Base-by-base conservation (phyloP, 2,888 invertebrate genomes). In the Caenorhabditis sp. region DNA sequence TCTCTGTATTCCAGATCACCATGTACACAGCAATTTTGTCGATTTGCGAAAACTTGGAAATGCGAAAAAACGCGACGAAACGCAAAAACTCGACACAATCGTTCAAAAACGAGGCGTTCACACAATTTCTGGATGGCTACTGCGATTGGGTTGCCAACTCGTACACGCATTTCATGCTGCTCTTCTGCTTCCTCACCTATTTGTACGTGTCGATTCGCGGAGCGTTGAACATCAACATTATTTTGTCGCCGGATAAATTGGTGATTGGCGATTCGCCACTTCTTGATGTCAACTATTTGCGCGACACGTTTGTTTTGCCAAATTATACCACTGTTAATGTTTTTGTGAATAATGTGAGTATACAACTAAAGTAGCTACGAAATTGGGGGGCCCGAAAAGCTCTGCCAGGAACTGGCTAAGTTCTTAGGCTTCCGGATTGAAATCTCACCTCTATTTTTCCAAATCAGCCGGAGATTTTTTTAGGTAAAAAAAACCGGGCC, bases 1-100 rank as follows among this genome's bases (percentile, higher is more conserved):
- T n/a, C n/a, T n/a, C n/a, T n/a, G n/a, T n/a, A n/a, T n/a, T n/a
- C 92, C 70, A 82, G 71, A 78, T 82, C 54, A 79, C 82, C 55
- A 77, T 82, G 76, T 82, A 78, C 70, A 66, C 73, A 23, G 79
- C 79, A 0, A 75, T 79, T 17, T 69, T 82, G 0, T 82, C 82
- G 14, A 70, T 82, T 10, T 69, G 75, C 17, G 82, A 76, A 23
- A 70, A 77, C 36, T 51, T 65, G 26, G 80, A 81, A 17, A 76
- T 76, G 78, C 61, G 70, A 53, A 68, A 63, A 59, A 68, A 68
- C 55, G 68, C 73, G 10, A 73, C 73, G 17, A 73, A 79, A 51
- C 54, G 69, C 17, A 76, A 78, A 36, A 57, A 67, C 19, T 43
- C 36, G 58, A 58, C n/a, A 21, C 19, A 37, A 37, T 68, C 68